Evolutionary conservation across 2,797 vertebrate species (phyloP), one percentile per base, ranked within the genome.

Genomic region (Pristis pectinata): DNA sequence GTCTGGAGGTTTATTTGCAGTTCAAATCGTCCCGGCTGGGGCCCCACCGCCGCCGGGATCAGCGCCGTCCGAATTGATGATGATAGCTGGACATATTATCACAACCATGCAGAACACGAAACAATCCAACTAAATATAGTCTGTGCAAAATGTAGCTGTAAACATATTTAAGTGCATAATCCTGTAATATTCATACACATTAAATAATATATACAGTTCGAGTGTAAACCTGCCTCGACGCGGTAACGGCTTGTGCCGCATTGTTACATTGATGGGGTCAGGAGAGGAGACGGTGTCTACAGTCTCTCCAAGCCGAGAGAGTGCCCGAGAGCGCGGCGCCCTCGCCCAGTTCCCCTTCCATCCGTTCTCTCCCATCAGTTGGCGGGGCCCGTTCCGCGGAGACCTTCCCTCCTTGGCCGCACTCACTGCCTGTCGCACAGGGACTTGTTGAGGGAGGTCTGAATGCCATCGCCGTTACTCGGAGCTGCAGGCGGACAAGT

Each of bases 161-260:
- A 94, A 94, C 92, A 76, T 94, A 94, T 94, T 94, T 94, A 94
- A 94, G 92, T 94, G 92, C 92, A 94, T 94, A 94, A 94, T 94
- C 44, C 92, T 76, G 92, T 76, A 74, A 94, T 94, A 53, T 94
- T 76, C 44, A 94, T 74, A 94, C 70, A 94, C 92, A 19, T 93
- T 94, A 94, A 94, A 94, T 94, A 94, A 49, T 94, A 94, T 94
- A 56, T 94, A 94, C 92, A 94, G 92, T 94, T 34, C 74, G 53
- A 53, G n/a, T 41, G 94, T 53, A 53, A 94, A 76, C 70, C 49
- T 94, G 67, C 11, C 67, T 93, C 89, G 64, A 44, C 24, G 64
- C 91, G 11, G 22, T 10, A 24, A 91, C n/a, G 37, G 70, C 44
- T 72, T 44, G 44, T 22, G 67, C 34, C 85, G 61, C n/a, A 44